Conservation (phyloP, 2,797 vertebrate genomes). For the Necrosyrtes monachus region DNA sequence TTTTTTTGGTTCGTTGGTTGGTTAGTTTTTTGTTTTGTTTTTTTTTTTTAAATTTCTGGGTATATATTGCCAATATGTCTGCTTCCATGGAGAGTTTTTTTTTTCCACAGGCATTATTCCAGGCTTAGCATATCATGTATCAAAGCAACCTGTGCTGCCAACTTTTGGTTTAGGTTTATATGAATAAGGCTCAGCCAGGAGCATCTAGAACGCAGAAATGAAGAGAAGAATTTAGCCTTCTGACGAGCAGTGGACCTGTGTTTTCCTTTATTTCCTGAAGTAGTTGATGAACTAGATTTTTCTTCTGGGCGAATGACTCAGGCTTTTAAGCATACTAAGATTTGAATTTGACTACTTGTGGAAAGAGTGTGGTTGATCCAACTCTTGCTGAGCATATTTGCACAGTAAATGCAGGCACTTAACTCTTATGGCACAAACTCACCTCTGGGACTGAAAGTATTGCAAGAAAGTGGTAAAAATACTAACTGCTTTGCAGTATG, state of each 20-base stretch:
- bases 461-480: not conserved
- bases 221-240: not conserved
- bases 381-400: not conserved
- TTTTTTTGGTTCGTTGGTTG: no score
- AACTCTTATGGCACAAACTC: not conserved
- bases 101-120: not conserved
- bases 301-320: accelerated
- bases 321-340: not conserved
- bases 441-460: not conserved
- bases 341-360: not conserved
- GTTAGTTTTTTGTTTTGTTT: no score
- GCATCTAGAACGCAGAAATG: not conserved
- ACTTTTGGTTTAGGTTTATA: not conserved
- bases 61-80: not conserved
- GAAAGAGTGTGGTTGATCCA: not conserved
- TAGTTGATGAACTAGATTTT: not conserved
- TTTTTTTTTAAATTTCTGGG: not conserved
- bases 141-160: not conserved
- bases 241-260: not conserved
- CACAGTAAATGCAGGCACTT: not conserved
- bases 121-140: not conserved
- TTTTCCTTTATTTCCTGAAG: not conserved
- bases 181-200: not conserved
- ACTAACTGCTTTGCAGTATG: not conserved
- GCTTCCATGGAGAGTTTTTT: not conserved